Percentiles rank a stretch among this genome's conserved stretches.
phyloP scores from a whole-genome alignment of 2,113 vertebrate genomes.

The Cryptotis parvus region DNA sequence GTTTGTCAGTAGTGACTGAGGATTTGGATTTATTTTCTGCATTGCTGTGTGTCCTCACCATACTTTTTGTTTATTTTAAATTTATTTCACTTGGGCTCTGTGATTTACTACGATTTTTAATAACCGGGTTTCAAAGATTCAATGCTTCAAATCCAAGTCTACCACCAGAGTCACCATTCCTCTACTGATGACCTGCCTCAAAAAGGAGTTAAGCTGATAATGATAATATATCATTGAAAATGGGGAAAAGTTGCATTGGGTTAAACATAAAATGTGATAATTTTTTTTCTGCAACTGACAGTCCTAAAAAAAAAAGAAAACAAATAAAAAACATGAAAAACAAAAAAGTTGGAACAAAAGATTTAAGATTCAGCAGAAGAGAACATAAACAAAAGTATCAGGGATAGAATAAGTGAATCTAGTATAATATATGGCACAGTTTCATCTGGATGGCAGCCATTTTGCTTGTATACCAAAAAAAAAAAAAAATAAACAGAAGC shows the following conservation, averaged over 20 bases:
- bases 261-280: slow-evolving; percentile 14
- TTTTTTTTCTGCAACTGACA: background rate
- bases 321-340: background rate
- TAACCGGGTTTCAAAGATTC: too few species aligned
- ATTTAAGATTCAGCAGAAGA: slow-evolving; percentile 1
- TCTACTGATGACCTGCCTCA: background rate
- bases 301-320: background rate
- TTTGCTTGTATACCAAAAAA: background rate
- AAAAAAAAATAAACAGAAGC: background rate
- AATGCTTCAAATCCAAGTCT: too few species aligned
- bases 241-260: background rate
- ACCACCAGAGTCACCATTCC: too few species aligned
- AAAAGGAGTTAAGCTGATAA: background rate
- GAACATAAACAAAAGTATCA: background rate
- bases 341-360: background rate
- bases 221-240: background rate
- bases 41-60: background rate
- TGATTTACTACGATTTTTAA: too few species aligned
- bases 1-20: too few species aligned
- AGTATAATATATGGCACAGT: too few species aligned
- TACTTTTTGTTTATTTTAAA: too few species aligned
- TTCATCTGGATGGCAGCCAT: too few species aligned
- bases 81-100: too few species aligned
- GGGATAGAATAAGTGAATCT: background rate
- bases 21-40: background rate